These are phyloP conservation scores for Microplitis mediator DNA, from an alignment of 1,140 invertebrate genomes.

Conservation along the genomic window DNA sequence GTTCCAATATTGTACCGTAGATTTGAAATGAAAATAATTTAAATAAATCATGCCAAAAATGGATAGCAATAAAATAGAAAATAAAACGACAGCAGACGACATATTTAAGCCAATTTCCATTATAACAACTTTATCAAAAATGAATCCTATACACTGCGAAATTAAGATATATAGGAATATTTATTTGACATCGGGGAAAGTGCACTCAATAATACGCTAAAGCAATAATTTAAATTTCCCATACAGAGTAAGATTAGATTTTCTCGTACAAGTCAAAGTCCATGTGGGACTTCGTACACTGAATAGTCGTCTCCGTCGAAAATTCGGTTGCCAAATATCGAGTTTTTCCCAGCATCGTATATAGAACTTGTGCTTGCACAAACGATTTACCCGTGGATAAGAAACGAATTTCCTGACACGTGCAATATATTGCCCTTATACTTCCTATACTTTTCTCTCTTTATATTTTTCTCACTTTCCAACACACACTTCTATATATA, in stretches of 20 bases:
- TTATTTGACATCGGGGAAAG: no score
- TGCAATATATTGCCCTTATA: conserved; percentile 33
- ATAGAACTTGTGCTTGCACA: conserved; percentile 3
- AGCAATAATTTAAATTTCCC: conserved; percentile 8
- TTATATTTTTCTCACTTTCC: not conserved
- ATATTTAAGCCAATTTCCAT: no score
- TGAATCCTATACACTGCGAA: no score
- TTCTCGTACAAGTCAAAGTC: not conserved
- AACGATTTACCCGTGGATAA: conserved; percentile 30
- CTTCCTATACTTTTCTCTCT: not conserved
- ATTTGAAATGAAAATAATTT: no score
- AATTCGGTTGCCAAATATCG: conserved; percentile 25
- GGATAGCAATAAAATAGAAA: no score
- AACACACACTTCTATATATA: not conserved
- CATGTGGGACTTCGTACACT: not conserved
- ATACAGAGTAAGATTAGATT: not conserved
- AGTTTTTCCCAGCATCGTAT: not conserved
- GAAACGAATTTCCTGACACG: conserved; percentile 37
- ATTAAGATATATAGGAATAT: no score
- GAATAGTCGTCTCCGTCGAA: not conserved
- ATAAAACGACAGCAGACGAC: no score
- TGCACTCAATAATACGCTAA: not conserved
- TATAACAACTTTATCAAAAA: no score
- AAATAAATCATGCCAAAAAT: no score
- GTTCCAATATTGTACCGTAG: no score